Base-by-base conservation (phyloP, 2,888 invertebrate genomes). In the Aphrophora alni region DNA sequence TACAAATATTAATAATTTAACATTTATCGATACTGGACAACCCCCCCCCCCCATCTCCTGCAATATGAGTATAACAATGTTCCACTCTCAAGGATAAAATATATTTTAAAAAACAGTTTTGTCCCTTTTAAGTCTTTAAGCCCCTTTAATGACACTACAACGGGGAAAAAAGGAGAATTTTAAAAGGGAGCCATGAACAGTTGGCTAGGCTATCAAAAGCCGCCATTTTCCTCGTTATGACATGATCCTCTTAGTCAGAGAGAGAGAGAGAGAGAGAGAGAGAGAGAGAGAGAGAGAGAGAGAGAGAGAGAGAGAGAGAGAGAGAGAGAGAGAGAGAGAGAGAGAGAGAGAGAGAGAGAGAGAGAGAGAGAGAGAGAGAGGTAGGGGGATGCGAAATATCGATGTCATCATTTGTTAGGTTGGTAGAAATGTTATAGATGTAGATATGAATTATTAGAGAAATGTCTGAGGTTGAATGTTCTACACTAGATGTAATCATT, bases 201-300 rank as follows among this genome's bases (percentile, higher is more conserved):
- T 21, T n/a, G 21, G 21, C 44, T 14, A 59, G 59, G 59, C 21
- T 59, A 59, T 59, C 59, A 59, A 21, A 59, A 59, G 59, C 59
- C 59, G 59, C 59, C 59, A 59, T 59, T 59, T 59, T 59, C 59
- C 59, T 59, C 59, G 59, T 59, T 59, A 59, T 59, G 59, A 59
- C 59, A 21, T 59, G 59, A 59, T 59, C 59, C 59, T 59, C 59
- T 59, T 59, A 26, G 76, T 59, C 27, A 28, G 10, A 24, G 44
- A 10, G 38, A n/a, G 27, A 24, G n/a, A n/a, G n/a, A n/a, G n/a
- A n/a, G n/a, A n/a, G 71, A 71, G 38, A 70, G 71, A 70, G 78
- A 71, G 78, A 73, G 44, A 73, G 72, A 71, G 44, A 72, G n/a
- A n/a, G n/a, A n/a, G n/a, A n/a, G n/a, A n/a, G n/a, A n/a, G n/a